Base-by-base conservation (phyloP, 2,888 invertebrate genomes). In the Nebria salina region DNA sequence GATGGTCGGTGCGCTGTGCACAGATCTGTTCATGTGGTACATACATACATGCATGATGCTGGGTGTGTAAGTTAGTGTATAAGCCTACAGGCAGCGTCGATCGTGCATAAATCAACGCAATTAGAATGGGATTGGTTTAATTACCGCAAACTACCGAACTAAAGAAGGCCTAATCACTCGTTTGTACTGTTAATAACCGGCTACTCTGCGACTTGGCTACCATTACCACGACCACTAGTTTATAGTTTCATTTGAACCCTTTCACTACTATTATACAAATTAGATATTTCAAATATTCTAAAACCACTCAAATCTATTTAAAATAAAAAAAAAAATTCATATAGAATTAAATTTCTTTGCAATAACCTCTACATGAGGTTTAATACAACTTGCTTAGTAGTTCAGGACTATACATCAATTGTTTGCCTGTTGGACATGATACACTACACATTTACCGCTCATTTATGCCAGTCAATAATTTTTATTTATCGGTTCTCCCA, bases 101-200 rank as follows among this genome's bases (percentile, higher is more conserved):
- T 75, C 68, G 68, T 26, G 75, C 75, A 79, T 79, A 79, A 79
- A 79, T 79, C 79, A 79, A 75, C 74, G 79, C 79, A 79, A 79
- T 79, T 79, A 79, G 79, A 79, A 75, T 79, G 75, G 79, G 79
- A 79, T 79, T 79, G 79, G 79, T 79, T 79, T 79, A 74, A 79
- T 79, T 79, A 79, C 79, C 65, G 72, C 79, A 79, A 75, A 79
- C 79, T 79, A 79, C 79, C 64, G 79, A 79, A 75, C 75, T 79
- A 79, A 78, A 77, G 72, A 75, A 79, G 68, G 74, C 70, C 79
- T 79, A 79, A 79, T 79, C 75, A 79, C 75, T 75, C 68, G 9
- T 26, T 20, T 73, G 15, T 73, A 73, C 41, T 73, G 43, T 73
- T 73, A 73, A 73, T 42, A 73, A 41, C 43, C 42, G 15, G 42